Evolutionary conservation across 2,113 vertebrate species (phyloP).

Genomic region (Blennius ocellaris): DNA sequence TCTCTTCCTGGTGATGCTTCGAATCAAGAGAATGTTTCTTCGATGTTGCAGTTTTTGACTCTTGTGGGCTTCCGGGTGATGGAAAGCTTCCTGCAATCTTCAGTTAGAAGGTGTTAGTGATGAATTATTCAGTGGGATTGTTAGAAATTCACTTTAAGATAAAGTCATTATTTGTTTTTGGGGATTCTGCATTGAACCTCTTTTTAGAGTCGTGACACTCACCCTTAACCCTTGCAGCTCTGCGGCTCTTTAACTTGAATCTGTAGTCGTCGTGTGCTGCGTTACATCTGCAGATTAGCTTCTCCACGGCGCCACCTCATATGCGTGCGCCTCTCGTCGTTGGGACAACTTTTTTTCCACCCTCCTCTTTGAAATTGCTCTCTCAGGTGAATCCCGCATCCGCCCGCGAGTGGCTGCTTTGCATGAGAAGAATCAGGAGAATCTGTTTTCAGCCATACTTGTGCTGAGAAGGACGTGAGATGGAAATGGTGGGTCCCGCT

Average conservation of each 20-base stretch:
- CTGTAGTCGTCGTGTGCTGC: not conserved
- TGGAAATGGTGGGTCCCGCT: slow-evolving; percentile 33
- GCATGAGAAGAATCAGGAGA: slow-evolving; percentile 19
- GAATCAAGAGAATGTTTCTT: no score
- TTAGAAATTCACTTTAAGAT: not conserved
- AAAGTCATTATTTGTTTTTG: not conserved
- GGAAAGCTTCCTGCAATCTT: no score
- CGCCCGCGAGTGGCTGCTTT: slow-evolving; percentile 15
- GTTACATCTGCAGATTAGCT: slow-evolving; percentile 4
- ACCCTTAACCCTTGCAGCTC: slow-evolving; percentile 4
- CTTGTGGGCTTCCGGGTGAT: no score
- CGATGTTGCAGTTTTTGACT: no score
- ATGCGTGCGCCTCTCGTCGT: not conserved
- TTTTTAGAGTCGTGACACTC: not conserved
- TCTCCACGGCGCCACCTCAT: not conserved
- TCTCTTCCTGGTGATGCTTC: no score
- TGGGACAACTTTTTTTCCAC: slow-evolving; percentile 4
- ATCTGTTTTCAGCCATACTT: slow-evolving; percentile 16
- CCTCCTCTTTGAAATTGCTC: slow-evolving; percentile 6
- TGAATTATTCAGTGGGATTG: not conserved
- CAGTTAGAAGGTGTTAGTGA: no score
- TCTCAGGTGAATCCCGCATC: slow-evolving; percentile 10
- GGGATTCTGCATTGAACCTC: not conserved
- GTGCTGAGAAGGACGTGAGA: not conserved
- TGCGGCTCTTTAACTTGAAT: slow-evolving; percentile 8